A percentile compares a stretch with the other conserved stretches of the same genome.
phyloP scores from a whole-genome alignment of 2,888 invertebrate species.

The Chloroclysta siterata region DNA sequence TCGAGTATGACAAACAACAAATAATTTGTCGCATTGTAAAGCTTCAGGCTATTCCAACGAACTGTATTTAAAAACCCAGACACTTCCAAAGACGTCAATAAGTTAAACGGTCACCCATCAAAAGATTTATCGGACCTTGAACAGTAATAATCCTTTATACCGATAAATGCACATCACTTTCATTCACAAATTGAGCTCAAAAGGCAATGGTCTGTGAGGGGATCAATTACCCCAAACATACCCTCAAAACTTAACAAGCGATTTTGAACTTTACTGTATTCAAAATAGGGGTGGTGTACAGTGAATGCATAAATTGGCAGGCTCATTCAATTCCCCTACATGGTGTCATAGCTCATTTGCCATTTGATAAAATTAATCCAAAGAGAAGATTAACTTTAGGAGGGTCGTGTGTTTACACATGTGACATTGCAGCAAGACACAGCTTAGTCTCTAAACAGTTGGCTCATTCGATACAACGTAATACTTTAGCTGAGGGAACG shows the following conservation, averaged over 20 bases:
- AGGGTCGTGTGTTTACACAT: conserved; percentile 72
- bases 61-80: conserved; percentile 8
- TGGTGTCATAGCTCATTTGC: conserved; percentile 81
- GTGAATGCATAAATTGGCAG: conserved; percentile 45
- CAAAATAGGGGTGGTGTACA: conserved; percentile 42
- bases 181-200: conserved; percentile 82
- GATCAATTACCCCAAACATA: conserved; percentile 53
- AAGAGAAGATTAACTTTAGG: conserved; percentile 68
- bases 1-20: not conserved
- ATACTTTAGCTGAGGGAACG: too few relatives aligned
- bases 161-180: conserved; percentile 72
- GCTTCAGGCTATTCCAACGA: not conserved
- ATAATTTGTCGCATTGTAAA: conserved; percentile 12
- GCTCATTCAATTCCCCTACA: conserved; percentile 64
- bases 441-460: conserved; percentile 35
- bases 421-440: conserved; percentile 44
- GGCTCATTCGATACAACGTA: conserved; percentile 4
- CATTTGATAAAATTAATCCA: conserved; percentile 82
- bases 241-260: conserved; percentile 19
- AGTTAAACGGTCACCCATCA: conserved; percentile 34
- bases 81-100: conserved; percentile 10
- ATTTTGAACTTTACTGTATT: conserved; percentile 51
- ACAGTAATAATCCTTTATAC: conserved; percentile 44
- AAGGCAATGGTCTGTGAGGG: conserved; percentile 66
- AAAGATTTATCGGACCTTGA: conserved; percentile 41